Base-by-base conservation (phyloP, 1,140 invertebrate species). In the Holotrichia oblita region DNA sequence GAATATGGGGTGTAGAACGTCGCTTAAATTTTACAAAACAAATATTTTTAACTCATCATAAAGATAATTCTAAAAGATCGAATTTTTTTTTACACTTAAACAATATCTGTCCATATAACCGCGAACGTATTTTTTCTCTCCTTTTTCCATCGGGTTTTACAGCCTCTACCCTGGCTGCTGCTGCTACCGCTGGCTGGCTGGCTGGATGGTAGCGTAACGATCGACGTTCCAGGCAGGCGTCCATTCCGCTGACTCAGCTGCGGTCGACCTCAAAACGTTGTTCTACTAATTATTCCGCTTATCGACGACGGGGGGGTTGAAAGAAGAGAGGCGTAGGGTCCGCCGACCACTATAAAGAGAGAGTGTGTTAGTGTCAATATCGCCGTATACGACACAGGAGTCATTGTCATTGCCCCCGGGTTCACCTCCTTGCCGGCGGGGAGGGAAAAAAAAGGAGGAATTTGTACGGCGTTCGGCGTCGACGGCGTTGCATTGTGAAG, bases 201-300 rank as follows among this genome's bases (percentile, higher is more conserved):
- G 48, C 17, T 17, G 14, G 17, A 6, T 55, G 14, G 14, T 14
- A 14, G 48, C 48, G 48, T 55, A 55, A 69, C 61, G 61, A 69
- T 69, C 61, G 48, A 55, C 14, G 17, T 55, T 14, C 48, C 48
- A 14, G 10, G n/a, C 22, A 14, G 44, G 7, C 61, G n/a, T 34
- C 7, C 61, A 20, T 22, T 69, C 61, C 22, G 61, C 61, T 69
- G 61, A 69, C 61, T 69, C 61, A 69, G 61, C 61, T 20, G 61
- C 61, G 61, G 61, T 69, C 61, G 61, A 69, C 61, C 61, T 69
- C n/a, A 69, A 69, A 69, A 69, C 61, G 61, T 69, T 69, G 61
- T 69, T 69, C 61, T 34, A 69, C 61, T 69, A 69, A 69, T 69
- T 69, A 69, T 69, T 69, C 48, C 61, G 61, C 61, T 69, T 69